Percentiles rank a stretch among this genome's conserved stretches.
These are phyloP conservation scores for Oscheius sp. DNA, from an alignment of 2,888 invertebrate species.

Conservation along the genomic window DNA sequence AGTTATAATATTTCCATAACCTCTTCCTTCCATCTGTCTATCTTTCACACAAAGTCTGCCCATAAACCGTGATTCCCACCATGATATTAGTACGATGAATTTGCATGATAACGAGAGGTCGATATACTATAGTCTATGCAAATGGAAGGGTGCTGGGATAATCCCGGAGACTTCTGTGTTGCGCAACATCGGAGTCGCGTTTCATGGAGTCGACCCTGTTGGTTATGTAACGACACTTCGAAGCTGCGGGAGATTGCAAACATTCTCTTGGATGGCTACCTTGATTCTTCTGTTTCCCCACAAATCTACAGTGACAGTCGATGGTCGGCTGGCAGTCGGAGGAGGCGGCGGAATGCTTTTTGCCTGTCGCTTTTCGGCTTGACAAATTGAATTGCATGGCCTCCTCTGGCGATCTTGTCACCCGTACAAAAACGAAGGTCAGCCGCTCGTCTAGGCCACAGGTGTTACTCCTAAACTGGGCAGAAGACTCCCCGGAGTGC, in stretches of 20 bases:
- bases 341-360: constrained; percentile 24
- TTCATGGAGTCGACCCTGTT: constrained; percentile 16
- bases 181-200: constrained; percentile 25
- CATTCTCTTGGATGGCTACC: neutral
- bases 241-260: constrained; percentile 22
- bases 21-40: no score
- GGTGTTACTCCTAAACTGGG: constrained; percentile 16
- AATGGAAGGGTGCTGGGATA: neutral
- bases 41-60: neutral
- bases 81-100: constrained; percentile 6
- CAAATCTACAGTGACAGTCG: constrained; percentile 2
- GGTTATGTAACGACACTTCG: constrained; percentile 19
- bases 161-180: constrained; percentile 7
- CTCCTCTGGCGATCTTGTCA: constrained; percentile 22
- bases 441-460: constrained; percentile 4
- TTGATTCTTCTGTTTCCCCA: neutral
- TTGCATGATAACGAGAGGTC: constrained; percentile 5
- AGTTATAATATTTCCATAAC: neutral
- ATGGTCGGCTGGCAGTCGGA: constrained; percentile 7
- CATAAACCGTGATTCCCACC: neutral
- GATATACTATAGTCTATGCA: neutral
- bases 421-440: constrained; percentile 20
- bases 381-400: constrained; percentile 26
- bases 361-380: constrained; percentile 23
- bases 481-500: neutral